Evolutionary conservation across 2,797 vertebrate species (phyloP), one percentile per base, ranked within the genome.

Genomic region (Todus mexicanus): DNA sequence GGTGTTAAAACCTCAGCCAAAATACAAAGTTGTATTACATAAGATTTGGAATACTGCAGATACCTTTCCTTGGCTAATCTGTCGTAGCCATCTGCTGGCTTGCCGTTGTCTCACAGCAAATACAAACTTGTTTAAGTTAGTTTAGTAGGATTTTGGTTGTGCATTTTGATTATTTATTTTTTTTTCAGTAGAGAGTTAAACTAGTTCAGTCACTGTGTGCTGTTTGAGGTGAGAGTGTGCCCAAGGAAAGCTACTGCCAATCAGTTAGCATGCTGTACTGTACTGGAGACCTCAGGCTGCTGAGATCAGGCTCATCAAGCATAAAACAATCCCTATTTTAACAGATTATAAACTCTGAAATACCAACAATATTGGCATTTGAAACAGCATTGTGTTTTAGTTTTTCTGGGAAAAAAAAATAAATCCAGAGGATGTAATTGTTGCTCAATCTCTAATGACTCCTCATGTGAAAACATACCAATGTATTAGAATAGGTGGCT

Each of bases 11-110:
- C 26, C 72, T 71, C 48, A 73, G 68, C 68, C 61, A 53, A 66
- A 92, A 90, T 31, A 31, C 7, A 11, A 87, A 66, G 40, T 17
- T 61, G 27, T 56, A 17, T 92, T 87, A 59, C 50, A 38, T 77
- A 83, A 93, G 57, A 19, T 45, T 92, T 63, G 47, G 76, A 60
- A 77, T 54, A 88, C 47, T 27, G 42, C 65, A 86, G 85, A 73
- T 78, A 70, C 51, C 63, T 85, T 40, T 87, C 59, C 33, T 73
- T 6, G 2, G 37, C 47, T 93, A 54, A 89, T 87, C 91, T 96
- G 65, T 77, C 91, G 63, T 81, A 95, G 89, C 93, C 84, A 89
- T 93, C 90, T 93, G 93, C 83, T 92, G 85, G 88, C 12, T 94
- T 77, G 38, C 77, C 77, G 13, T 11, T 89, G 75, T 87, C 72